Evolutionary conservation across 2,113 vertebrate genomes (phyloP).

Genomic region (Megaceryle torquata): DNA sequence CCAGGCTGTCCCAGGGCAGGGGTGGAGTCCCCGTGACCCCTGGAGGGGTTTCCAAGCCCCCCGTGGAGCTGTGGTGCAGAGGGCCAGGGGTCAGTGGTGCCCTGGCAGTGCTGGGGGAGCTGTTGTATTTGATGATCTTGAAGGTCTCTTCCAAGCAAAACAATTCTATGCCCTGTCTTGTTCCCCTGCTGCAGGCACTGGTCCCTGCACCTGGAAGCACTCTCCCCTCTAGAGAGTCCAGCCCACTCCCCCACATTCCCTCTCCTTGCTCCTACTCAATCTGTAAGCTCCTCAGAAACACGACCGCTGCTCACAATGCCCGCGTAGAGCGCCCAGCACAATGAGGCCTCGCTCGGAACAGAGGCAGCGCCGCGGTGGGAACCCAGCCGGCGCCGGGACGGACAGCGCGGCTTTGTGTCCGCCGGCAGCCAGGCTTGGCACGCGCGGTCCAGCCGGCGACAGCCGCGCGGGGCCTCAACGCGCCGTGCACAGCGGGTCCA

Average conservation of each 20-base stretch:
- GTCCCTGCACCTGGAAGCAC: background rate
- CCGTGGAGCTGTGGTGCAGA: background rate
- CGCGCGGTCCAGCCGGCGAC: background rate
- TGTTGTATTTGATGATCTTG: too few relatives aligned
- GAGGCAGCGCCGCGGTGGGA: background rate
- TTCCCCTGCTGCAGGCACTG: accelerated
- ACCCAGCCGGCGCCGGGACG: background rate
- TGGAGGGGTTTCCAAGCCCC: background rate
- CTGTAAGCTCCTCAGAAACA: background rate
- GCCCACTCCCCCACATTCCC: accelerated
- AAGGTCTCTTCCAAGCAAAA: too few relatives aligned
- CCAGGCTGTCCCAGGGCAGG: background rate
- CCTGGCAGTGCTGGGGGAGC: background rate
- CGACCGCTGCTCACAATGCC: background rate
- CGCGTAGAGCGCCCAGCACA: background rate
- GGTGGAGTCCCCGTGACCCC: background rate
- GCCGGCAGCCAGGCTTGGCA: background rate
- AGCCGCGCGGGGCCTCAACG: too few relatives aligned
- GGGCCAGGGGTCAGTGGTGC: background rate
- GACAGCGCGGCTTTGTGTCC: background rate
- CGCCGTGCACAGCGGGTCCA: background rate
- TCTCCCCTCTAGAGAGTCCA: background rate
- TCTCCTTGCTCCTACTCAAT: background rate
- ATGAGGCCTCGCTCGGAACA: background rate
- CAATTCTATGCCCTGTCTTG: background rate